phyloP scores from a whole-genome alignment of 2,113 vertebrate species.

The Calonectris borealis region DNA sequence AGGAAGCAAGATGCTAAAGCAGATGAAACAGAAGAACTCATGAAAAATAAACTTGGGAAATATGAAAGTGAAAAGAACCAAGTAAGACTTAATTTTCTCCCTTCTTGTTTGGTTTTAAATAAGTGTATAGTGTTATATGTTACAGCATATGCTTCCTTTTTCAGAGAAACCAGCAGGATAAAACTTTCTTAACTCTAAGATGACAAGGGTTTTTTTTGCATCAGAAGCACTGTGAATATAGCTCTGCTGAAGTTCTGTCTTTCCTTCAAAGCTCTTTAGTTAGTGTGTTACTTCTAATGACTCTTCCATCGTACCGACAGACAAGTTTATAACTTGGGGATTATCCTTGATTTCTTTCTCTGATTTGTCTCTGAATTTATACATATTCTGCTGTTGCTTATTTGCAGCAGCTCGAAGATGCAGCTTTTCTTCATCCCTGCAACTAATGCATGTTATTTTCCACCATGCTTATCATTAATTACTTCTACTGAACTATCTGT shows the following conservation, averaged over 20 bases:
- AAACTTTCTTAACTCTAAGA: background rate
- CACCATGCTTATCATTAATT: background rate
- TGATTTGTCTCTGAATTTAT: background rate
- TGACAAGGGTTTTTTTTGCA: background rate
- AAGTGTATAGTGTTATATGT: background rate
- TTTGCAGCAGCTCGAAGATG: background rate
- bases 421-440: background rate
- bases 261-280: background rate
- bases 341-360: background rate
- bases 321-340: background rate
- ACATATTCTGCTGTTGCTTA: background rate
- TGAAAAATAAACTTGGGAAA: slow-evolving; percentile 78
- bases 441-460: background rate
- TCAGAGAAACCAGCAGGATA: background rate
- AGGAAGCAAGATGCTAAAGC: slow-evolving; percentile 76
- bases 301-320: background rate
- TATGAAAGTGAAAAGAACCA: slow-evolving; percentile 84
- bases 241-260: background rate
- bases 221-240: background rate
- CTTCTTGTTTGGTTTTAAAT: background rate
- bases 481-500: background rate
- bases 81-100: slow-evolving; percentile 69
- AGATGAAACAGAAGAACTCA: slow-evolving; percentile 71
- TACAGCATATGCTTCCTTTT: background rate
- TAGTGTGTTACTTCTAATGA: background rate